Evolutionary conservation across 2,797 vertebrate species (phyloP), one percentile per base, ranked within the genome.

Genomic region (Potorous gilbertii): DNA sequence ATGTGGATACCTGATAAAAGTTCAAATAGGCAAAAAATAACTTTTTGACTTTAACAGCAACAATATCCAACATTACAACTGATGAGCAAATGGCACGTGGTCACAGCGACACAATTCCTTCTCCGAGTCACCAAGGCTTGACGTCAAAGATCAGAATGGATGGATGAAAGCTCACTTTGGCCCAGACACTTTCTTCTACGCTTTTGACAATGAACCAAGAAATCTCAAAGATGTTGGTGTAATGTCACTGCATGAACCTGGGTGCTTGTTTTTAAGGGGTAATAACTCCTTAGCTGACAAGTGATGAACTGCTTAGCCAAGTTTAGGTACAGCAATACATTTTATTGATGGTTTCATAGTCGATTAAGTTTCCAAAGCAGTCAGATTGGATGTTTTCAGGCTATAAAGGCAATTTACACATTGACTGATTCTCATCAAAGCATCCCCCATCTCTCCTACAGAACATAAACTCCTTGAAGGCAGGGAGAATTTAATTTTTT

Each of bases 241-340:
- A 93, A 96, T 46, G 90, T 95, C 31, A 46, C 96, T 92, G 91
- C 95, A 97, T 91, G 95, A 94, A 93, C 97, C 96, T 97, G 94
- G 96, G 96, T 54, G 54, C 21, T 92, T 91, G 90, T 57, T 96
- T 98, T 98, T 97, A 98, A 96, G 91, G 95, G 96, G 96, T 94
- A 98, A 96, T 94, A 97, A 96, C 97, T 98, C 97, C 97, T 98
- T 97, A 98, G 94, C 96, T 91, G 94, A 96, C 94, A 98, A 98
- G 98, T 98, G 98, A 98, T 97, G 98, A 97, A 89, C 92, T 96
- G 96, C 93, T 98, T 98, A 98, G 97, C 97, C 92, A 98, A 97
- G 98, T 94, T 96, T 74, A 94, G 92, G 93, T 59, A 96, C 24
- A 93, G 87, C 81, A 96, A 98, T 93, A 96, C 94, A 87, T 98